Percentiles rank a stretch among this genome's conserved stretches.
Conservation (phyloP, 1,140 invertebrate genomes). For the Subanguina moxae region DNA sequence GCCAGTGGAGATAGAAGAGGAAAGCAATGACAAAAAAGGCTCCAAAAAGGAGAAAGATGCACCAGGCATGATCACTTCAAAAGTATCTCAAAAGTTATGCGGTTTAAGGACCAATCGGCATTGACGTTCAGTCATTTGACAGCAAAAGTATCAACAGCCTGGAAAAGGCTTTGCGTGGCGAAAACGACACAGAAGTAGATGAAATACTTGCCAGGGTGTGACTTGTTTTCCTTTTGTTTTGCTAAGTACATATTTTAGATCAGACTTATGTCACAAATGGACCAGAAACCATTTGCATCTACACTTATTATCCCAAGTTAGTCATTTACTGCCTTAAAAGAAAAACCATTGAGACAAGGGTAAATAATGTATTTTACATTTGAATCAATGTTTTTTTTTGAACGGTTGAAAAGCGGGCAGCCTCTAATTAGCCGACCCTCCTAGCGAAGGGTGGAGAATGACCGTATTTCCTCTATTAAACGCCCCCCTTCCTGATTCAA, state of each 20-base stretch:
- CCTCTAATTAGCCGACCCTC: no score
- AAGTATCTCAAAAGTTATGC: slow-evolving; percentile 2
- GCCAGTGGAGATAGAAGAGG: background rate
- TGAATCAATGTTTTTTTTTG: no score
- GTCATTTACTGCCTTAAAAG: background rate
- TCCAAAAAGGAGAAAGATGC: background rate
- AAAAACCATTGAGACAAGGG: slow-evolving; percentile 19
- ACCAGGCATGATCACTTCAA: background rate
- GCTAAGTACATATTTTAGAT: background rate
- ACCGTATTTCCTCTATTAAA: no score
- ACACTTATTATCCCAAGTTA: slow-evolving; percentile 4
- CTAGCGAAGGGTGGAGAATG: no score
- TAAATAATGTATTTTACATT: no score
- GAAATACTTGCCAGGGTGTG: slow-evolving; percentile 21
- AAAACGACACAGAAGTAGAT: slow-evolving; percentile 34
- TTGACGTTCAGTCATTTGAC: slow-evolving; percentile 23
- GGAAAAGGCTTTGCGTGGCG: slow-evolving; percentile 26
- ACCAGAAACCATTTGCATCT: slow-evolving; percentile 25
- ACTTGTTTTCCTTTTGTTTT: slow-evolving; percentile 10
- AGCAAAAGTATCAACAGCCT: slow-evolving; percentile 24
- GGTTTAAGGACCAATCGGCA: slow-evolving; percentile 36
- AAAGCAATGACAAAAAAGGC: background rate
- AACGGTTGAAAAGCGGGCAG: no score
- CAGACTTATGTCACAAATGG: background rate
- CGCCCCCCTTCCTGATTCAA: background rate